Base-by-base conservation (phyloP, 2,113 vertebrate species). In the Ia io region DNA sequence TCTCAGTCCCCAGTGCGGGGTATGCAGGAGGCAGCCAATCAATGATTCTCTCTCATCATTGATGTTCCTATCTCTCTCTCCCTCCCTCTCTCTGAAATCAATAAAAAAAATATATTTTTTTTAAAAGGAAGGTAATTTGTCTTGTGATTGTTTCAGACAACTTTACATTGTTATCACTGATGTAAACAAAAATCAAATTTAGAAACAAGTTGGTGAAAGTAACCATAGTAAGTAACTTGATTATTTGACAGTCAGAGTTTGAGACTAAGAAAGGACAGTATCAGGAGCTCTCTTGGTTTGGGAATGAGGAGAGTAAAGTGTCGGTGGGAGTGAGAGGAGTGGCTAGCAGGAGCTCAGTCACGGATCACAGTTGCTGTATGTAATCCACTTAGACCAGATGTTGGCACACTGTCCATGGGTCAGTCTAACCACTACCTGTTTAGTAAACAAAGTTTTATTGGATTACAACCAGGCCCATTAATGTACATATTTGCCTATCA, bases 151-250 rank as follows among this genome's bases (percentile, higher is more conserved):
- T 53, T 49, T 94, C 47, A 71, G 22, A 90, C 35, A 82, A 78
- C 11, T 95, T 42, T n/a, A n/a, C n/a, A n/a, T 94, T 87, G 18
- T 96, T 94, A n/a, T 37, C 22, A 44, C n/a, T 59, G 3, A 85
- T 84, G 6, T 56, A 82, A 84, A 51, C 18, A 70, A 30, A 84
- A 88, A 40, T 35, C 22, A 74, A 40, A 53, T 79, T 65, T 94
- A 44, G 88, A 84, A 79, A 49, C 69, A 73, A 30, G 30, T 59
- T 78, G 37, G 16, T 83, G 14, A 69, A 86, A 92, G 47, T 65
- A 79, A 44, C 16, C 30, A 3, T 30, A 84, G 14, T 67, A 32
- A 59, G 20, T 83, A 23, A 51, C 35, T 69, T 90, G 61, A 51
- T 56, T 40, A 20, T 25, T 92, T 67, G 56, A 11, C 25, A 78